Evolutionary conservation across 2,888 invertebrate genomes (phyloP).

Genomic region (Cheilosia pagana): DNA sequence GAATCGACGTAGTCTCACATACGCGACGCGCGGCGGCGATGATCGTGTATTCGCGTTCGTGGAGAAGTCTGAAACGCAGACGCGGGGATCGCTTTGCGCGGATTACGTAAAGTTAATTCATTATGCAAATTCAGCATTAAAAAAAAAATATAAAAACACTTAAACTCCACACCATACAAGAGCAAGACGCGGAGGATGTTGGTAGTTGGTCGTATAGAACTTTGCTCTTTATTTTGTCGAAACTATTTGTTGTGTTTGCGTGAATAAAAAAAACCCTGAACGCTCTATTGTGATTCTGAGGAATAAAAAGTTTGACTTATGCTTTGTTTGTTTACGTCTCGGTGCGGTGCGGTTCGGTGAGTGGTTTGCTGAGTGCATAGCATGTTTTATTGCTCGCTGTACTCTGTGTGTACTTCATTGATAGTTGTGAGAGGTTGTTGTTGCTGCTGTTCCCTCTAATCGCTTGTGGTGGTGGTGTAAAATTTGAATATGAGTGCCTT

Average conservation of each 20-base stretch:
- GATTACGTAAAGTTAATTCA: slow-evolving; percentile 68
- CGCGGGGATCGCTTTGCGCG: slow-evolving; percentile 54
- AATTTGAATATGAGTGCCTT: slow-evolving; percentile 28
- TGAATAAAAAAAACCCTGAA: slow-evolving; percentile 45
- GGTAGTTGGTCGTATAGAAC: slow-evolving; percentile 9
- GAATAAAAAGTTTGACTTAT: slow-evolving; percentile 51
- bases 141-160: slow-evolving; percentile 18
- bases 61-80: slow-evolving; percentile 53
- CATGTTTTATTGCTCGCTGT: slow-evolving; percentile 59
- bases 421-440: slow-evolving; percentile 28
- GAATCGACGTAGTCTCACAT: slow-evolving; percentile 40
- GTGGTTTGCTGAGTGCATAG: slow-evolving; percentile 64
- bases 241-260: slow-evolving; percentile 36
- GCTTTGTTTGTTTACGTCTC: slow-evolving; percentile 72
- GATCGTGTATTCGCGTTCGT: slow-evolving; percentile 41
- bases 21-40: slow-evolving; percentile 32
- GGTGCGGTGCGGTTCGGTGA: slow-evolving; percentile 68
- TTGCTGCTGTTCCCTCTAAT: slow-evolving; percentile 35
- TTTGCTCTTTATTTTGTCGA: slow-evolving; percentile 36
- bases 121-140: slow-evolving; percentile 63
- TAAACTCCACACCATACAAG: neutral
- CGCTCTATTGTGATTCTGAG: slow-evolving; percentile 40
- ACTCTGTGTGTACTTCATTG: slow-evolving; percentile 27
- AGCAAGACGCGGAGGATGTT: neutral
- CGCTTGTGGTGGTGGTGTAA: slow-evolving; percentile 37